Percentiles rank a stretch among this genome's conserved stretches.
Conservation (phyloP, 2,888 invertebrate genomes). For the Aricia artaxerxes region DNA sequence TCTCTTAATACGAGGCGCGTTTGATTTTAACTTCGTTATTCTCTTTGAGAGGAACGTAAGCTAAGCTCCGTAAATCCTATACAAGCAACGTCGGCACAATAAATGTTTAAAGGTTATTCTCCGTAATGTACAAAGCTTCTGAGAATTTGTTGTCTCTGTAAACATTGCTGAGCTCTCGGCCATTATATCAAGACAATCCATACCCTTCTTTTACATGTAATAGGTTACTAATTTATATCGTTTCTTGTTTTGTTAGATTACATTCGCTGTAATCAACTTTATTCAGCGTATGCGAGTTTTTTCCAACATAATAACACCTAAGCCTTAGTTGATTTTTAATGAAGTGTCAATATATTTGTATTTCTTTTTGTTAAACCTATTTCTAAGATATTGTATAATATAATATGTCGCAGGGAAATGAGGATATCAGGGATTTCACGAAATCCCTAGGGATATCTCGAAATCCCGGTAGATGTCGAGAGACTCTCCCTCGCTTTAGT, state of each 20-base stretch:
- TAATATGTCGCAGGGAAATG: not conserved
- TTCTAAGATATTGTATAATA: too few species aligned
- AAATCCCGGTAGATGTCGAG: not conserved
- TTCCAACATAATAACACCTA: too few species aligned
- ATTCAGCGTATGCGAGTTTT: too few species aligned
- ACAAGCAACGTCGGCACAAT: not conserved
- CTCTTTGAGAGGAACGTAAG: not conserved
- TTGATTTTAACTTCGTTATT: constrained; percentile 9
- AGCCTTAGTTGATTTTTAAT: too few species aligned
- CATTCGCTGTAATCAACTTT: too few species aligned
- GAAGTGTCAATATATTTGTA: too few species aligned
- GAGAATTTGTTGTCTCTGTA: not conserved
- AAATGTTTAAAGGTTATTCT: not conserved
- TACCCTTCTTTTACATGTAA: not conserved
- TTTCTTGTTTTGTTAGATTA: too few species aligned
- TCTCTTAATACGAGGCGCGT: not conserved
- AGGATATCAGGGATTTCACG: not conserved
- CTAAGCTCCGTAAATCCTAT: not conserved
- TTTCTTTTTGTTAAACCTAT: too few species aligned
- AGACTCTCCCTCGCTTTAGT: not conserved
- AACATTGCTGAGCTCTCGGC: not conserved
- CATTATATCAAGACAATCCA: not conserved
- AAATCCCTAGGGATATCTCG: too few species aligned
- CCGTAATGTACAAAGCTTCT: not conserved
- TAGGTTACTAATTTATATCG: not conserved